Percentiles rank a stretch among this genome's conserved stretches.
phyloP scores from a whole-genome alignment of 2,797 vertebrate genomes.

The Trachops cirrhosus region DNA sequence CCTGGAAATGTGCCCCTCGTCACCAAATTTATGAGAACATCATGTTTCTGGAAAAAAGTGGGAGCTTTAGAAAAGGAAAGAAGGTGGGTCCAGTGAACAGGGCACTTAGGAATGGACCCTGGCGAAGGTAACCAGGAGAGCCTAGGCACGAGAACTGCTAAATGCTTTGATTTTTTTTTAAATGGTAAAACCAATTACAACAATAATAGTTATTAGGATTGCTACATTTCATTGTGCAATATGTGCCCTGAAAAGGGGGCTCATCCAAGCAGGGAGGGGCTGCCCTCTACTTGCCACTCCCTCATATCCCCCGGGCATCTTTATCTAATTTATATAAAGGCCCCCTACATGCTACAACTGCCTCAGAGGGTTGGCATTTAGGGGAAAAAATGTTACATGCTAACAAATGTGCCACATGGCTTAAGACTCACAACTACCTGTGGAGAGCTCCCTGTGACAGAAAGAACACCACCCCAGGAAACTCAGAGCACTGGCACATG shows the following conservation, averaged over 20 bases:
- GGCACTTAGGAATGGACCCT: background rate
- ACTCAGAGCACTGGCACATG: background rate
- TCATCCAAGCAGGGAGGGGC: background rate
- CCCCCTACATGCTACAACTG: background rate
- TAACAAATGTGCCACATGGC: background rate
- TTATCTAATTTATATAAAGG: slow-evolving; percentile 6
- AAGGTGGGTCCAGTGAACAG: background rate
- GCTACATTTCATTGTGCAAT: background rate
- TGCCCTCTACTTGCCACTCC: background rate
- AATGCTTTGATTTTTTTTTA: background rate
- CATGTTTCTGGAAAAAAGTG: background rate
- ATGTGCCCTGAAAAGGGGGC: background rate
- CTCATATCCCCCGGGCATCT: background rate
- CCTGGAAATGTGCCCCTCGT: background rate
- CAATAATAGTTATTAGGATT: background rate
- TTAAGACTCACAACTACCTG: background rate
- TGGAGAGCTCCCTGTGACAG: background rate
- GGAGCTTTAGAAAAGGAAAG: background rate
- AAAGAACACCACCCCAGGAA: background rate
- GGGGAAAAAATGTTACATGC: background rate
- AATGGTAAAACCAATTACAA: background rate
- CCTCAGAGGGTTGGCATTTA: background rate
- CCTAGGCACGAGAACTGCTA: background rate
- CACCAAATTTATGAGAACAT: background rate
- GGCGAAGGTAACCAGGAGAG: background rate